Conservation (phyloP, 2,113 vertebrate species). For the Choloepus hoffmanni region DNA sequence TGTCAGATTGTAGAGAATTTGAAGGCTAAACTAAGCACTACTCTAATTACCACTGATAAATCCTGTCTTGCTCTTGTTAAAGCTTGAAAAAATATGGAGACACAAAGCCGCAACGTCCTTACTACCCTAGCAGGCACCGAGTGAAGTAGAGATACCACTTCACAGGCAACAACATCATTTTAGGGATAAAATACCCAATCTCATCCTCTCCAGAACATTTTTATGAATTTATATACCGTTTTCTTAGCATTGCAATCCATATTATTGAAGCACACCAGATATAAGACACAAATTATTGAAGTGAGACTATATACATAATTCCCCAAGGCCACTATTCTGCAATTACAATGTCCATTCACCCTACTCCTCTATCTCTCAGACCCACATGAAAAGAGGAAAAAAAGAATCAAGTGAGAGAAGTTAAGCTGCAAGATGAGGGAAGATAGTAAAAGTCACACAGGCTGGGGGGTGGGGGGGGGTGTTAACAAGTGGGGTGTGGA, state of each 20-base stretch:
- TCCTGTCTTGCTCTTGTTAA: neutral
- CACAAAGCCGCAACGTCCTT: neutral
- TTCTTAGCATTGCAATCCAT: slow-evolving; percentile 10
- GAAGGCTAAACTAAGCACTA: neutral
- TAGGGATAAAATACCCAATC: slow-evolving; percentile 3
- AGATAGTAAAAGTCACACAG: neutral
- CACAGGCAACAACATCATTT: neutral
- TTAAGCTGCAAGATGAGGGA: neutral
- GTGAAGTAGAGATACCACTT: neutral
- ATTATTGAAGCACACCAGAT: neutral
- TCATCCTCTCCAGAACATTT: neutral
- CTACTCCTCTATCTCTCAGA: neutral
- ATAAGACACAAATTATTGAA: slow-evolving; percentile 33
- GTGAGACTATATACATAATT: neutral
- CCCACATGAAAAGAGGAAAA: neutral
- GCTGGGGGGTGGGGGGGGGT: neutral
- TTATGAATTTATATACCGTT: neutral
- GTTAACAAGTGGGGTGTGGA: accelerated
- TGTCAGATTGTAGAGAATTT: neutral
- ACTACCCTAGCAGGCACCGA: neutral
- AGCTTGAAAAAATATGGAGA: neutral
- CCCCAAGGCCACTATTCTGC: neutral
- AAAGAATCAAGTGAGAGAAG: neutral
- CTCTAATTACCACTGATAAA: slow-evolving; percentile 29
- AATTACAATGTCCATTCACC: neutral